These are phyloP conservation scores for Lynx canadensis DNA, from an alignment of 2,113 vertebrate species.

Conservation along the genomic window DNA sequence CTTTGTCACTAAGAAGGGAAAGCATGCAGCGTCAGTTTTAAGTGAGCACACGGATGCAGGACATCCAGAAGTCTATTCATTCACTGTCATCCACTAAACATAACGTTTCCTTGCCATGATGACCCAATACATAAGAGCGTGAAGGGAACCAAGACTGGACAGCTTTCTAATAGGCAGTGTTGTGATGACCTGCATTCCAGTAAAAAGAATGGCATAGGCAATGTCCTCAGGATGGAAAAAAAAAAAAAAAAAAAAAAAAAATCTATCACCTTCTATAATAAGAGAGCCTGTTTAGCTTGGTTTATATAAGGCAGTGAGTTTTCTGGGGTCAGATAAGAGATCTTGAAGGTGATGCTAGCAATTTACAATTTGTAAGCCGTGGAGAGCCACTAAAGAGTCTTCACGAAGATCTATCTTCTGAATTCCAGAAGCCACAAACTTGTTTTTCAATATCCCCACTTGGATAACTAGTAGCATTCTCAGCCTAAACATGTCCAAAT, in stretches of 20 bases:
- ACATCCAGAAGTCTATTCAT: background rate
- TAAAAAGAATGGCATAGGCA: background rate
- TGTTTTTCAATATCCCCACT: background rate
- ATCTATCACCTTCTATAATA: background rate
- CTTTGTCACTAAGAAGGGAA: slow-evolving; percentile 30
- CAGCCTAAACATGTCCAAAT: background rate
- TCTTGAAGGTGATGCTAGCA: background rate
- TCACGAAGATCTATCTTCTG: background rate
- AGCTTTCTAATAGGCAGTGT: background rate
- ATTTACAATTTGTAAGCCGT: background rate
- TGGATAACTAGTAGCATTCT: background rate
- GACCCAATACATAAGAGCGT: too few relatives aligned
- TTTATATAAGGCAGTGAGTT: background rate
- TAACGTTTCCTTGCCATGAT: background rate
- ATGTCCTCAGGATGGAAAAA: background rate
- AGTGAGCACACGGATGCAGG: background rate
- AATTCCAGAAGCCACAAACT: background rate
- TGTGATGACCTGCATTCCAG: background rate
- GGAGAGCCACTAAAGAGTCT: background rate
- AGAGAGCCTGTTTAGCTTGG: background rate
- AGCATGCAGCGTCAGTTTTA: slow-evolving; percentile 73
- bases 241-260: background rate
- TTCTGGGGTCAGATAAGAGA: background rate
- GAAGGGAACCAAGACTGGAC: too few relatives aligned
- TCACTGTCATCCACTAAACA: background rate